Base-by-base conservation (phyloP, 2,888 invertebrate genomes). In the Melanotus villosus region DNA sequence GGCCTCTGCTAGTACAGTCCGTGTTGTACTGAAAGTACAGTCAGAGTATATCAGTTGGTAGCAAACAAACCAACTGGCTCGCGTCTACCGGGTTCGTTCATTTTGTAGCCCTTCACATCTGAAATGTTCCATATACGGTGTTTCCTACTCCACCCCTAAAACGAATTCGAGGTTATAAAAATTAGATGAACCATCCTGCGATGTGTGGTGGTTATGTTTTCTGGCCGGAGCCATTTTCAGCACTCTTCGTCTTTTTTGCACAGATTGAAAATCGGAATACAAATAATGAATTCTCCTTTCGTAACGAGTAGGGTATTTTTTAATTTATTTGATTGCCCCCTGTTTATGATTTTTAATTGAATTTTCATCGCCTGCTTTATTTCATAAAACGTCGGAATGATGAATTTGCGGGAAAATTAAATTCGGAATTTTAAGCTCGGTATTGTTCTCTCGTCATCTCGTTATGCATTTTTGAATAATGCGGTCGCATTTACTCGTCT, bases 1-100 rank as follows among this genome's bases (percentile, higher is more conserved):
- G 70, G 72, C 68, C 68, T 64, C 56, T 72, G 70, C 68, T 68
- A 30, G 70, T 71, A 59, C 59, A 59, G 34, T 68, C 70, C 36
- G 57, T 18, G 41, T 38, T 9, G 21, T n/a, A n/a, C n/a, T 14
- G 32, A 10, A 45, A 14, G 57, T 57, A 63, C 70, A 52, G 26
- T 58, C 62, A 38, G 32, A n/a, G 57, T 38, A n/a, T n/a, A n/a
- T n/a, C 32, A 38, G 34, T n/a, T 36, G 10, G 72, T 56, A 32
- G 62, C 56, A 68, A 72, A 72, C 65, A 72, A 72, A 69, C 72
- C 66, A 63, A 32, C 68, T 62, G 50, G 4, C 59, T 58, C 56
- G 52, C 65, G 65, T 68, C 65, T 57, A 56, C 30, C 65, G 54
- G 60, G 38, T 68, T 63, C 41, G 36, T 63, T 54, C 65, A 38